Evolutionary conservation across 2,888 invertebrate genomes (phyloP).

Genomic region (Crioceris asparagi): DNA sequence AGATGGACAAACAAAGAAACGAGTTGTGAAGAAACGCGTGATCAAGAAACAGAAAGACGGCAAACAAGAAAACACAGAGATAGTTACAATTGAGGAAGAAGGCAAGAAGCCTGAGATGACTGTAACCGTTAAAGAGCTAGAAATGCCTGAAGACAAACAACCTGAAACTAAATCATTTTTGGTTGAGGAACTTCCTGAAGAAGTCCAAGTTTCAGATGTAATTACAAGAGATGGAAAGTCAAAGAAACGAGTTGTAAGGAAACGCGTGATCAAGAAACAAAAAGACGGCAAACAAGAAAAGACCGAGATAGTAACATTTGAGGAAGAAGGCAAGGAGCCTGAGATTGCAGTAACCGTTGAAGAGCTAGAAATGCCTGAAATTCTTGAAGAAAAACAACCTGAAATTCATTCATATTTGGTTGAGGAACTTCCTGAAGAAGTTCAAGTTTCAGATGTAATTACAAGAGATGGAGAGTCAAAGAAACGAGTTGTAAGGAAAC

Average conservation of each 20-base stretch:
- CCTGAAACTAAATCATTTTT: conserved; percentile 25
- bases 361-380: conserved; percentile 28
- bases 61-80: conserved; percentile 27
- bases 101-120: conserved; percentile 25
- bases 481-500: conserved; percentile 26
- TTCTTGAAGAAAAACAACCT: conserved; percentile 25
- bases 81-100: conserved; percentile 28
- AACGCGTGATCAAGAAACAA: conserved; percentile 28
- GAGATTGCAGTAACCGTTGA: conserved; percentile 34
- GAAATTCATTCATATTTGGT: conserved; percentile 27
- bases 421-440: conserved; percentile 24
- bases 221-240: conserved; percentile 20
- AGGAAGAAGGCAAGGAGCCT: conserved; percentile 29
- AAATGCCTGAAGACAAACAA: conserved; percentile 28
- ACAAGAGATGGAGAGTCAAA: conserved; percentile 28
- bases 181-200: conserved; percentile 26
- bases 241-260: conserved; percentile 28
- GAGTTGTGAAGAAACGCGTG: conserved; percentile 35
- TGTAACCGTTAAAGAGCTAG: conserved; percentile 22
- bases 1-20: conserved; percentile 6
- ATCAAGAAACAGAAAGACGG: conserved; percentile 26
- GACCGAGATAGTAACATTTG: conserved; percentile 31
- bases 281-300: conserved; percentile 32
- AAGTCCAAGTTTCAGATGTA: conserved; percentile 27
- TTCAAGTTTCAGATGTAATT: conserved; percentile 24